Evolutionary conservation across 2,888 invertebrate genomes (phyloP).

Genomic region (Antheraea assamensis): DNA sequence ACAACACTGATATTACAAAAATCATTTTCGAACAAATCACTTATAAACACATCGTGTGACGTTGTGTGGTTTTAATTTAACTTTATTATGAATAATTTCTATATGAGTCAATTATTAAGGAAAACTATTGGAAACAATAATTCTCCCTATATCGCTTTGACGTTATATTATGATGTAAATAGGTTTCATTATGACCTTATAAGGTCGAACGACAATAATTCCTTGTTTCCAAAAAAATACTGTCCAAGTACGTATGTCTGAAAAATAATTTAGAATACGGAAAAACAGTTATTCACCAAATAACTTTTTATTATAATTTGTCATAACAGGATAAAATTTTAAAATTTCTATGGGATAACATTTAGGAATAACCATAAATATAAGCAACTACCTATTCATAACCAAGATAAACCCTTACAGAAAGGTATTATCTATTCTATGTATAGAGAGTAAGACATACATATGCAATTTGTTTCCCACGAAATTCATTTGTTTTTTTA

Average conservation of each 20-base stretch:
- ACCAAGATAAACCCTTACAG: background rate
- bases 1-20: background rate
- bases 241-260: background rate
- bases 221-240: background rate
- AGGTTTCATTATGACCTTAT: background rate
- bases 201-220: background rate
- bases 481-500: slow-evolving; percentile 4
- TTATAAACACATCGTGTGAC: background rate
- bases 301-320: background rate
- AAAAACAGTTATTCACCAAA: background rate
- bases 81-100: slow-evolving; percentile 18
- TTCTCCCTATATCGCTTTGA: slow-evolving; percentile 17
- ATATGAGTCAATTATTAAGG: slow-evolving; percentile 20
- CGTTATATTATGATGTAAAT: slow-evolving; percentile 12
- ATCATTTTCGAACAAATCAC: background rate
- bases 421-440: background rate
- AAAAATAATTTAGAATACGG: background rate
- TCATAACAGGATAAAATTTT: background rate
- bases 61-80: background rate
- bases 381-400: background rate
- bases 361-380: background rate
- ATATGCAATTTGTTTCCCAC: background rate
- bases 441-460: background rate
- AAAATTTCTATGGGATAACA: background rate
- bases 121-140: slow-evolving; percentile 22